Conservation (phyloP, 2,113 vertebrate genomes). For the Origma solitaria region DNA sequence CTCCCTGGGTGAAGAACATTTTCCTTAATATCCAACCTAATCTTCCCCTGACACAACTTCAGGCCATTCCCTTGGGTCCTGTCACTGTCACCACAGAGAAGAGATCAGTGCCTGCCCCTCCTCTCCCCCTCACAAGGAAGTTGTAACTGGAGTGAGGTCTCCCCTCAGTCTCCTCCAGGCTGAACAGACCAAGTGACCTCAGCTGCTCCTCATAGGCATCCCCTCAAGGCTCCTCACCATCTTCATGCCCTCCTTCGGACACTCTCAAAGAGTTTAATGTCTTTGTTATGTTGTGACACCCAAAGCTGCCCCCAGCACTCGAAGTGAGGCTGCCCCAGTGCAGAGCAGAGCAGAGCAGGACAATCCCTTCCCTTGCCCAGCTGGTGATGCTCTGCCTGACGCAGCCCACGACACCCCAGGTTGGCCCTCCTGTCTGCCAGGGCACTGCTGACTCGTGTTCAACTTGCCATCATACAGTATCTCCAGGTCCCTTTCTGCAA, state of each 20-base stretch:
- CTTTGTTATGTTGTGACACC: neutral
- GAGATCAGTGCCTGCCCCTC: neutral
- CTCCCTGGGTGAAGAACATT: neutral
- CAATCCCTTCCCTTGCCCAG: accelerated
- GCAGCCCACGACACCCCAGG: accelerated
- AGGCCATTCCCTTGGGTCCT: neutral
- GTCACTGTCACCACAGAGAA: no score
- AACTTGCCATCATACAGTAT: neutral
- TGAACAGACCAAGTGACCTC: neutral
- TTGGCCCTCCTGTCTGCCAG: neutral
- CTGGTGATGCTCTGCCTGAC: accelerated
- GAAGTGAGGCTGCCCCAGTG: accelerated
- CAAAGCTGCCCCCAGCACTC: neutral
- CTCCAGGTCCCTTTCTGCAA: neutral
- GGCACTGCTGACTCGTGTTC: neutral
- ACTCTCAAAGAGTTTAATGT: accelerated
- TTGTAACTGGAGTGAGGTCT: accelerated
- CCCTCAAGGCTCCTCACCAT: neutral
- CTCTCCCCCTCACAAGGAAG: accelerated
- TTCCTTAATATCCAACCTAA: neutral
- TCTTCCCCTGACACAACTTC: neutral
- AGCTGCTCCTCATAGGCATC: accelerated
- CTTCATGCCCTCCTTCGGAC: neutral
- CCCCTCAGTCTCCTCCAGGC: neutral
- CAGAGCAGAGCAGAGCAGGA: neutral